Conservation (phyloP, 2,113 vertebrate genomes). For the Rhipidura dahli region DNA sequence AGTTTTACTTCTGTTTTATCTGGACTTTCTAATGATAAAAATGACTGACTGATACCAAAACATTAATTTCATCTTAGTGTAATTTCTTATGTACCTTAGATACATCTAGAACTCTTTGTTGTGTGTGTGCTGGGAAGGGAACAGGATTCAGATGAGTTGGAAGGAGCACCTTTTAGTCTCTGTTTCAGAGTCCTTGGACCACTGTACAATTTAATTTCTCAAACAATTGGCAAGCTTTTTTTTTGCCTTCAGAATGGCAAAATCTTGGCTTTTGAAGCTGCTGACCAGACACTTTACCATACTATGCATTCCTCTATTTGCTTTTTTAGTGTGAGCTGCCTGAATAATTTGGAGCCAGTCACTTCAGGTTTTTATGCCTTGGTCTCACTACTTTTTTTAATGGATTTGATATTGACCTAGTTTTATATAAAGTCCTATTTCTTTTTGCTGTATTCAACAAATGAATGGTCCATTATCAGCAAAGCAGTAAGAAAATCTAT, state of each 20-base stretch:
- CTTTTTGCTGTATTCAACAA: background rate
- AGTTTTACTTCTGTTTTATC: background rate
- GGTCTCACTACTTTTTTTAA: background rate
- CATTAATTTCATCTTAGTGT: background rate
- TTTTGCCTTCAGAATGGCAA: background rate
- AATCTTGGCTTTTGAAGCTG: background rate
- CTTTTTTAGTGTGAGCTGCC: background rate
- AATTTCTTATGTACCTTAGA: background rate
- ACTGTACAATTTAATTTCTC: background rate
- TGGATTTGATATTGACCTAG: background rate
- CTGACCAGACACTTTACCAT: background rate
- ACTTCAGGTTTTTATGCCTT: background rate
- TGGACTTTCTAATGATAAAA: background rate
- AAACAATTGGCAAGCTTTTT: background rate
- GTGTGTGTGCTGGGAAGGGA: background rate
- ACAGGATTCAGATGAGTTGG: background rate
- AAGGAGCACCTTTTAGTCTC: background rate
- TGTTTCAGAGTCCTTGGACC: background rate
- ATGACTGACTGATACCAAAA: background rate
- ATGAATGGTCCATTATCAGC: background rate
- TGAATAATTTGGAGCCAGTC: background rate
- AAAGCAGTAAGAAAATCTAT: background rate
- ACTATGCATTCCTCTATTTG: background rate
- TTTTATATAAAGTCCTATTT: background rate
- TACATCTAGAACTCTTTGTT: background rate